Conservation (phyloP, 1,140 invertebrate genomes). For the Episyrphus balteatus region DNA sequence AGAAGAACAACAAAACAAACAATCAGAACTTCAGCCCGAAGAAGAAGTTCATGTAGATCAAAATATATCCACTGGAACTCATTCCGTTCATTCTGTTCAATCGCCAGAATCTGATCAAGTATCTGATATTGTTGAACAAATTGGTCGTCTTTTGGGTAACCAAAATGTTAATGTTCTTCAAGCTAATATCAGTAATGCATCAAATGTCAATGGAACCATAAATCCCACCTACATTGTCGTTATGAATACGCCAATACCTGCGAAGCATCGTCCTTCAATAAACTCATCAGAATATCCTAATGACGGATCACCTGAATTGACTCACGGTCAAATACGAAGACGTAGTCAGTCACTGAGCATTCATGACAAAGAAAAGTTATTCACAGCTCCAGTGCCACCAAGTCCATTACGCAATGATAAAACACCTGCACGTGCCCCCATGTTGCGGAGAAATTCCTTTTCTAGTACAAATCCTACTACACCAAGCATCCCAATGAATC, state of each 20-base stretch:
- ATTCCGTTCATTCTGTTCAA: too few species aligned
- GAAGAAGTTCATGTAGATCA: too few species aligned
- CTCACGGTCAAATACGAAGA: neutral
- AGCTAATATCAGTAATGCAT: neutral
- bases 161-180: neutral
- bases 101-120: neutral
- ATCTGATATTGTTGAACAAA: conserved; percentile 8
- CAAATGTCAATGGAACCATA: neutral
- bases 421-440: conserved; percentile 5
- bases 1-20: neutral
- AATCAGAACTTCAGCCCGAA: neutral
- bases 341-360: conserved; percentile 8
- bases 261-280: neutral
- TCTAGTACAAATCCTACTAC: conserved; percentile 7
- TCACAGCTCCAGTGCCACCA: neutral
- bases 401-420: neutral
- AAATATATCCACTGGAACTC: too few species aligned
- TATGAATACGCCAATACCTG: conserved; percentile 1
- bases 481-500: neutral
- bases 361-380: conserved; percentile 8
- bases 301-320: conserved; percentile 1
- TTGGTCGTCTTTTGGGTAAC: conserved; percentile 3
- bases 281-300: neutral
- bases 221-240: conserved; percentile 10
- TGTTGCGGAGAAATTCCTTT: conserved; percentile 6